Percentiles rank a stretch among this genome's conserved stretches.
Conservation (phyloP, 2,797 vertebrate species). For the Danio tinwini region DNA sequence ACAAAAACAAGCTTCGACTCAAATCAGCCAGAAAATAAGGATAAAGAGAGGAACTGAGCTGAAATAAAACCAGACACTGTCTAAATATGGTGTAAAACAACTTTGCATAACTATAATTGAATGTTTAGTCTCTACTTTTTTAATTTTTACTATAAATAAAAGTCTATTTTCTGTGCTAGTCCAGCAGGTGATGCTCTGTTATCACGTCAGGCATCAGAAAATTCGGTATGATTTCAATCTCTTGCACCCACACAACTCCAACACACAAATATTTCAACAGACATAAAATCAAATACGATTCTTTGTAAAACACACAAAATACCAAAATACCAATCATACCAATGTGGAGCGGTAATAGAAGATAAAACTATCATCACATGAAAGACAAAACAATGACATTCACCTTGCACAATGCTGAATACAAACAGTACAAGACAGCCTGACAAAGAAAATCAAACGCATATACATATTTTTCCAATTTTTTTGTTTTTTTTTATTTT, state of each 20-base stretch:
- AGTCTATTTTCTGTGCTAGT: slow-evolving; percentile 28
- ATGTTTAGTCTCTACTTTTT: neutral
- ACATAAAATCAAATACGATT: slow-evolving; percentile 40
- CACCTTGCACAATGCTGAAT: slow-evolving; percentile 10
- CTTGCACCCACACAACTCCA: neutral
- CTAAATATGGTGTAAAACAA: neutral
- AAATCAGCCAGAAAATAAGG: neutral
- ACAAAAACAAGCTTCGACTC: neutral
- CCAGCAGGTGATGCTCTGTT: slow-evolving; percentile 46
- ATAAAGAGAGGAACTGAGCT: neutral
- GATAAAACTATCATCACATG: slow-evolving; percentile 26
- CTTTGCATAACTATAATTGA: neutral
- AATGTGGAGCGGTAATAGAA: neutral
- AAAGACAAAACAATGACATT: slow-evolving; percentile 27
- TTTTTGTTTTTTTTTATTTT: no score
- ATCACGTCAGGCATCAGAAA: neutral
- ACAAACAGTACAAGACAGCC: neutral
- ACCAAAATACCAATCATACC: slow-evolving; percentile 25
- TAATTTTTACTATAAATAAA: neutral
- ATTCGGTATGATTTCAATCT: neutral
- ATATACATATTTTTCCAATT: neutral
- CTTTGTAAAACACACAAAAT: slow-evolving; percentile 35
- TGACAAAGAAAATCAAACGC: neutral
- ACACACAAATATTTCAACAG: slow-evolving; percentile 15
- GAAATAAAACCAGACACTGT: neutral